Evolutionary conservation across 1,140 invertebrate genomes (phyloP).

Genomic region (Periplaneta americana): DNA sequence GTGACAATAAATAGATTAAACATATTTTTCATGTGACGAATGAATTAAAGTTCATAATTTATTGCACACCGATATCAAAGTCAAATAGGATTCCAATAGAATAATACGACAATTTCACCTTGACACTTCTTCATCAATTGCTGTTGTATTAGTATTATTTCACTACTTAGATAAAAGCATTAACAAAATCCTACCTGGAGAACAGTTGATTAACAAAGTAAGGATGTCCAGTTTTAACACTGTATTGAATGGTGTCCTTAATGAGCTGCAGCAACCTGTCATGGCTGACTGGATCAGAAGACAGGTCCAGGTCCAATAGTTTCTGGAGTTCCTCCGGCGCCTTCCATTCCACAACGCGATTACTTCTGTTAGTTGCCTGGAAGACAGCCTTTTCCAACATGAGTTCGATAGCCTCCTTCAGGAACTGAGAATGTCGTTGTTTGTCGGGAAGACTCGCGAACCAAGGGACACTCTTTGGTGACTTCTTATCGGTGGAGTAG

Average conservation of each 20-base stretch:
- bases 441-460: slow-evolving; percentile 39
- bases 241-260: slow-evolving; percentile 65
- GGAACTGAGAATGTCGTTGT: slow-evolving; percentile 61
- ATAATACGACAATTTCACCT: no score
- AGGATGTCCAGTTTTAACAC: slow-evolving; percentile 82
- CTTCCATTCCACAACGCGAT: slow-evolving; percentile 69
- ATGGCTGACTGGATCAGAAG: slow-evolving; percentile 51
- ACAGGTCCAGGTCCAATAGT: slow-evolving; percentile 58
- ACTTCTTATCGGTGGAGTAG: neutral
- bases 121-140: no score
- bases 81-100: no score
- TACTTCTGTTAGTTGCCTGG: slow-evolving; percentile 57
- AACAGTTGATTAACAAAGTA: slow-evolving; percentile 84
- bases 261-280: slow-evolving; percentile 59
- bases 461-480: neutral
- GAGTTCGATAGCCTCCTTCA: slow-evolving; percentile 60
- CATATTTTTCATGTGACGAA: no score
- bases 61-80: no score
- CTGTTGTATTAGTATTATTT: no score
- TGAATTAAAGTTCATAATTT: no score
- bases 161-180: no score
- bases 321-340: slow-evolving; percentile 58
- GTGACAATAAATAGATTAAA: no score
- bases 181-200: slow-evolving; percentile 42
- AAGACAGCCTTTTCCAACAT: slow-evolving; percentile 70